Base-by-base conservation (phyloP, 2,888 invertebrate genomes). In the Resseliella maxima region DNA sequence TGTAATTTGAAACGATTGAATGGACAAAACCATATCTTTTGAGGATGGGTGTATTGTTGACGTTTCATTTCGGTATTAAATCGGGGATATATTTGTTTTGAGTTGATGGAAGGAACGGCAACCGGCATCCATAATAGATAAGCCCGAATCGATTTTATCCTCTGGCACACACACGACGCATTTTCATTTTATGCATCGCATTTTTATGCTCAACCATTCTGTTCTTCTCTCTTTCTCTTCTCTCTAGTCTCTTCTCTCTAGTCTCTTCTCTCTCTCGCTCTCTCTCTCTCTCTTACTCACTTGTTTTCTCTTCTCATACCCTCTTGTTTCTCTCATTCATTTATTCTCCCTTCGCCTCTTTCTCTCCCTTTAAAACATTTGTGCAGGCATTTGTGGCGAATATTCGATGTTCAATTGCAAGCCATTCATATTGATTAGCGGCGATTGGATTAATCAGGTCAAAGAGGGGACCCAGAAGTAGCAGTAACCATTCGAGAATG, bases 371-470 rank as follows among this genome's bases (percentile, higher is more conserved):
- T n/a, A n/a, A n/a, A n/a, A n/a, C n/a, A n/a, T n/a, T n/a, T n/a
- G n/a, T n/a, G n/a, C n/a, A n/a, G n/a, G n/a, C n/a, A n/a, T n/a
- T n/a, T n/a, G n/a, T n/a, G 27, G 64, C 15, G 24, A 36, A 81
- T 27, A 38, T 38, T 2, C 15, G 24, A 8, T 83, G 38, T 38
- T n/a, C 38, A n/a, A 38, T 83, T 83, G 38, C 21, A 38, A 38
- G 38, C 83, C 83, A 83, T 83, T 83, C 83, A 83, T 83, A 83
- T 83, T 83, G 83, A 83, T 83, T 83, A 83, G 83, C 83, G n/a
- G 38, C 38, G 38, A 38, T 83, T 83, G 83, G 38, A 83, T 83
- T 38, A 36, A 83, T 83, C 83, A 38, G 38, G 6, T 18, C 5
- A 21, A 83, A 38, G 36, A n/a, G 83, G 24, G n/a, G n/a, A n/a